phyloP scores from a whole-genome alignment of 2,113 vertebrate species.

The Amazona guildingii region DNA sequence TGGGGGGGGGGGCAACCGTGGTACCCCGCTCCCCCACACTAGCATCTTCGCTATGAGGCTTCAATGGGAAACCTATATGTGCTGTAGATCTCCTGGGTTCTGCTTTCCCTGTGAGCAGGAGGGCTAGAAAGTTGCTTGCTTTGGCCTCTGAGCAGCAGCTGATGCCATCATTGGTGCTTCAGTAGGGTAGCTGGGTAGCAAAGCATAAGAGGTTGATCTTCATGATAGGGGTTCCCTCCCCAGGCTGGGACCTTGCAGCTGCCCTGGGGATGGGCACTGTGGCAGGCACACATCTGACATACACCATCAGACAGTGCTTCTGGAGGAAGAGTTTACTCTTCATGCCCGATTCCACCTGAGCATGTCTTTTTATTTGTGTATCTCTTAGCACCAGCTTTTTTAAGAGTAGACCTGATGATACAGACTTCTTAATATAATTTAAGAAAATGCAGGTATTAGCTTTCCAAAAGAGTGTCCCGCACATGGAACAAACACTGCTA shows the following conservation, averaged over 20 bases:
- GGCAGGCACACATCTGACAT: accelerated
- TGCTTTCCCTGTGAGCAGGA: background rate
- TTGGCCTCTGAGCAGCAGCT: accelerated
- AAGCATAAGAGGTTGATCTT: accelerated
- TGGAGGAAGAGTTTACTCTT: accelerated
- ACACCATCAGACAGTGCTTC: accelerated
- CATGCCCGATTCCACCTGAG: accelerated
- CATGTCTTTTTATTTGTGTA: background rate
- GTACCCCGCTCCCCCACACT: accelerated
- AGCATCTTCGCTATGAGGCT: accelerated
- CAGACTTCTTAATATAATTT: background rate
- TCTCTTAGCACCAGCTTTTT: accelerated
- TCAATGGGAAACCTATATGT: accelerated
- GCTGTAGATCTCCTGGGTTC: accelerated
- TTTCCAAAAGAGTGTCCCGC: background rate
- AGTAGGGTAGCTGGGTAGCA: accelerated
- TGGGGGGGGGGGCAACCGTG: accelerated
- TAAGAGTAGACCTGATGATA: background rate
- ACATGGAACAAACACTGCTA: background rate
- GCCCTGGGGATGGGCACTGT: accelerated
- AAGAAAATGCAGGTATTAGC: background rate
- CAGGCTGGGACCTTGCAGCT: accelerated
- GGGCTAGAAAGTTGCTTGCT: accelerated
- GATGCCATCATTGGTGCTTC: accelerated
- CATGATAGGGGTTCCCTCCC: background rate